These are phyloP conservation scores for Seira ritae DNA, from an alignment of 2,888 invertebrate genomes.

Conservation along the genomic window DNA sequence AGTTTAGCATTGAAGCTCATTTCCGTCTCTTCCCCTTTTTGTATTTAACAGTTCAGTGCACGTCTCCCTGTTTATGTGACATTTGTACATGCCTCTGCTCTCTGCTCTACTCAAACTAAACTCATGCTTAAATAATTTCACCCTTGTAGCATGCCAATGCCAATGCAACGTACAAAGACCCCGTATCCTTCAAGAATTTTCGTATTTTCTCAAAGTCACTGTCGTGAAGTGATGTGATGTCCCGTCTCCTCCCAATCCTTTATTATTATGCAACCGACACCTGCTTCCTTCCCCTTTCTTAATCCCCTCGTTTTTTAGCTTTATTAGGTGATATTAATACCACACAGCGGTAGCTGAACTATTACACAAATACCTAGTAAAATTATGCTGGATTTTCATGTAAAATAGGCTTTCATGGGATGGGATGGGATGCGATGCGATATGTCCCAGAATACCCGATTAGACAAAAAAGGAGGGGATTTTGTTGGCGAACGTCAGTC, in stretches of 20 bases:
- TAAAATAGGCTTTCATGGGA: too few species aligned
- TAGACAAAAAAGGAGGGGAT: constrained; percentile 23
- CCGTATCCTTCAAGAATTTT: not conserved
- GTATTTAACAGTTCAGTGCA: constrained; percentile 30
- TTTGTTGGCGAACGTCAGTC: constrained; percentile 2
- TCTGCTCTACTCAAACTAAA: too few species aligned
- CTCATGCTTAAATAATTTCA: not conserved
- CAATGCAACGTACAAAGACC: not conserved
- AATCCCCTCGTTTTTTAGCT: not conserved
- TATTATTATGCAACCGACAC: constrained; percentile 37
- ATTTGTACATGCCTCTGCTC: constrained; percentile 16
- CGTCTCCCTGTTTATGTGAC: constrained; percentile 36
- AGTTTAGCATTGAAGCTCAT: not conserved
- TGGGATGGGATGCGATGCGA: not conserved
- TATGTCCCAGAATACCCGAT: not conserved
- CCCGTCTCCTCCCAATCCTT: not conserved
- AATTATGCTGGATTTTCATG: not conserved
- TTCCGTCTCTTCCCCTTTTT: not conserved
- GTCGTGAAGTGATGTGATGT: not conserved
- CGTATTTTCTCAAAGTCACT: not conserved
- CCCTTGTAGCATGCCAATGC: not conserved
- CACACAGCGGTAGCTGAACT: not conserved
- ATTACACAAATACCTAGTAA: not conserved
- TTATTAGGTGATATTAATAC: constrained; percentile 36
- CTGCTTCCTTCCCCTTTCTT: constrained; percentile 35